Conservation (phyloP, 1,140 invertebrate species). For the Leguminivora glycinivorella region DNA sequence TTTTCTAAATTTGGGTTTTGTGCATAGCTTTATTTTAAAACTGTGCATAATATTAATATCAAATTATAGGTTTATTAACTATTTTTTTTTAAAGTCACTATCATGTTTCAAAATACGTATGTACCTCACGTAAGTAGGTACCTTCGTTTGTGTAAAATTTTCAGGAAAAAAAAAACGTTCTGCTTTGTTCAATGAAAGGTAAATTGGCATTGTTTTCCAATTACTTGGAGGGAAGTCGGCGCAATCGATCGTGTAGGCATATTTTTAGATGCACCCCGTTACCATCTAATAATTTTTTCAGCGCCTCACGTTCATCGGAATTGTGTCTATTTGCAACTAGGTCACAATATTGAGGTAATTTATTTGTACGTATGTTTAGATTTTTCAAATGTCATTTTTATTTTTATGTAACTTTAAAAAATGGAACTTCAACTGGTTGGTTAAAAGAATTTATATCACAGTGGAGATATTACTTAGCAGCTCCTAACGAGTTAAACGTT, state of each 20-base stretch:
- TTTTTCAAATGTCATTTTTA: too few species aligned
- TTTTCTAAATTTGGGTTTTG: too few species aligned
- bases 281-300: slow-evolving; percentile 67
- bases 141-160: neutral
- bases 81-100: neutral
- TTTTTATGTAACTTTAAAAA: too few species aligned
- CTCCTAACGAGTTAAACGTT: too few species aligned
- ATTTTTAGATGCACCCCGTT: slow-evolving; percentile 69
- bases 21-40: too few species aligned
- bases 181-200: slow-evolving; percentile 1
- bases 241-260: slow-evolving; percentile 63
- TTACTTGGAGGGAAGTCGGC: slow-evolving; percentile 33
- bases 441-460: too few species aligned
- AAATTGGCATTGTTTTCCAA: slow-evolving; percentile 18
- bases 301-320: slow-evolving; percentile 43
- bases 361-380: too few species aligned
- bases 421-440: too few species aligned
- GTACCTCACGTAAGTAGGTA: neutral
- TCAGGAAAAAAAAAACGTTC: neutral
- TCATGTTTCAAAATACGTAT: neutral
- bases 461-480: too few species aligned
- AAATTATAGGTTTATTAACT: too few species aligned
- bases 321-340: slow-evolving; percentile 42
- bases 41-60: too few species aligned
- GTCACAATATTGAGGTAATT: neutral